Evolutionary conservation across 1,140 invertebrate genomes (phyloP).

Genomic region (Drosophila saltans): DNA sequence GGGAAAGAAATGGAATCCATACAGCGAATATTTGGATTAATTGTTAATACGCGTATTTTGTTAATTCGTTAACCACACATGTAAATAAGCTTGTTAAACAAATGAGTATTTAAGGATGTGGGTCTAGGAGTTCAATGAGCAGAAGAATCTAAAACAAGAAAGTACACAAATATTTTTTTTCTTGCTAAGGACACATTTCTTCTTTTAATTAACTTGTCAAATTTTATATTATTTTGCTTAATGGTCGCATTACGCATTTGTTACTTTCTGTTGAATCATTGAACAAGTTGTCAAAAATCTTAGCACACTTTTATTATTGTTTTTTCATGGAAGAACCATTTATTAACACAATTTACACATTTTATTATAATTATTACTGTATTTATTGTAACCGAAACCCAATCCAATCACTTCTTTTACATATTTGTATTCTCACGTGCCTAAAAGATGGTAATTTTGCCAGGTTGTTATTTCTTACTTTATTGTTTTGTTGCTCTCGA

Average conservation of each 20-base stretch:
- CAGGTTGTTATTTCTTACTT: conserved; percentile 14
- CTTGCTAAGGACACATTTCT: too few relatives aligned
- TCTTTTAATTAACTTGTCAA: too few relatives aligned
- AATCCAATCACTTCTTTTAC: conserved; percentile 13
- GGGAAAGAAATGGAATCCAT: conserved; percentile 4
- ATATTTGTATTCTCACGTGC: conserved; percentile 56
- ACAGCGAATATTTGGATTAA: conserved; percentile 33
- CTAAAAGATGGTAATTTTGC: conserved; percentile 28
- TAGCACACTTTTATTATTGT: too few relatives aligned
- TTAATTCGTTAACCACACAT: conserved; percentile 48
- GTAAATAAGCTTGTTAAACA: conserved; percentile 19
- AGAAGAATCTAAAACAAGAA: neutral
- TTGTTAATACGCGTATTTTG: conserved; percentile 46
- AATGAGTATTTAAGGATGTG: conserved; percentile 17
- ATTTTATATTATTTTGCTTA: too few relatives aligned
- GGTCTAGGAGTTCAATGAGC: neutral
- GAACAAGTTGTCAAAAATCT: too few relatives aligned
- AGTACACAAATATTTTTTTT: neutral
- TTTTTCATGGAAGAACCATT: neutral
- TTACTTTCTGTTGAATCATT: too few relatives aligned
- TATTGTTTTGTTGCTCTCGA: conserved; percentile 65
- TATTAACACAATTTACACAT: neutral
- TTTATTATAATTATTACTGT: neutral
- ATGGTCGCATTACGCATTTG: too few relatives aligned
- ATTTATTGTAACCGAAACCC: neutral